A percentile compares a stretch with the other conserved stretches of the same genome.
Evolutionary conservation across 2,797 vertebrate species (phyloP).

Genomic region (Thamnophis elegans): DNA sequence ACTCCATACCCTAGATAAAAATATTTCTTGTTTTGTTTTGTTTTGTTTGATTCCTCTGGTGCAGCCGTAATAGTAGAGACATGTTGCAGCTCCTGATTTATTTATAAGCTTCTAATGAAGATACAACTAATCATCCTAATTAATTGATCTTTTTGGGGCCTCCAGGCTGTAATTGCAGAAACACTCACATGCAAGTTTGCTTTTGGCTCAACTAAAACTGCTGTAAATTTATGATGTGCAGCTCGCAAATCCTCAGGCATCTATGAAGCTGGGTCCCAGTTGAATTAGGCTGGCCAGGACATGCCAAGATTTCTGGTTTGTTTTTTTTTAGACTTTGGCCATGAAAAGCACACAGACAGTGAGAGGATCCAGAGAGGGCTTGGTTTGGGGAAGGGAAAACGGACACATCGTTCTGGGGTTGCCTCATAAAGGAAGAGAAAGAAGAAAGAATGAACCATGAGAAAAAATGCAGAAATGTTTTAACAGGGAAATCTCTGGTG

Average conservation of each 20-base stretch:
- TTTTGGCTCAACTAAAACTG: conserved; percentile 35
- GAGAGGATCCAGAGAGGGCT: not conserved
- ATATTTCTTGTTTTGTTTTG: conserved; percentile 39
- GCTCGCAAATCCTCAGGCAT: conserved; percentile 15
- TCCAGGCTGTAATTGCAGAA: conserved; percentile 71
- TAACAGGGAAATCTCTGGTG: not conserved
- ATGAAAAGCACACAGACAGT: not conserved
- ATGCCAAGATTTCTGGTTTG: conserved; percentile 29
- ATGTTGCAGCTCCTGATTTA: conserved; percentile 70
- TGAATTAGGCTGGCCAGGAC: not conserved
- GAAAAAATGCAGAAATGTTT: not conserved
- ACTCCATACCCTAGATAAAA: conserved; percentile 34
- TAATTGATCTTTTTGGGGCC: conserved; percentile 74
- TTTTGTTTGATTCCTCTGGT: conserved; percentile 55
- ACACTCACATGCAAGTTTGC: conserved; percentile 59
- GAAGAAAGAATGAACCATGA: not conserved
- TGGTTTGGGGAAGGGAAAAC: not conserved
- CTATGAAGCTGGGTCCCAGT: conserved; percentile 5
- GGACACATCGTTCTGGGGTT: not conserved
- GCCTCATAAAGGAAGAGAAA: not conserved
- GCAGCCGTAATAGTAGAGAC: conserved; percentile 53
- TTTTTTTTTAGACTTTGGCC: conserved; percentile 19
- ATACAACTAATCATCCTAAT: conserved; percentile 77
- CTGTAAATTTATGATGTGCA: conserved; percentile 30
- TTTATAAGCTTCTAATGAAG: conserved; percentile 77